These are phyloP conservation scores for Matsumurasca onukii DNA, from an alignment of 1,140 invertebrate genomes.

Conservation along the genomic window DNA sequence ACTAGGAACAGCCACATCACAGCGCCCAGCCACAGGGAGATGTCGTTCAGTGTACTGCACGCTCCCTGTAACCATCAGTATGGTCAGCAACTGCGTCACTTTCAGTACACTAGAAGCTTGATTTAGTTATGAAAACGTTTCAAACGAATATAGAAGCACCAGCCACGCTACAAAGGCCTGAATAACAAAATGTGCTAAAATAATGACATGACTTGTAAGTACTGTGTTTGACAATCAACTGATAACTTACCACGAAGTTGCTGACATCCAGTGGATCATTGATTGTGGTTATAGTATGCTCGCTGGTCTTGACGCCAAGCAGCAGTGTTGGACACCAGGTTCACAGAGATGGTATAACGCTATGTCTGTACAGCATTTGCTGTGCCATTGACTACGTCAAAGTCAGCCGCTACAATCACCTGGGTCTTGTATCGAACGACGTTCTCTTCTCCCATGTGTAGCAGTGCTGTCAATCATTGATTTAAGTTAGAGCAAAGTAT, in stretches of 20 bases:
- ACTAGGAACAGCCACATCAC: background rate
- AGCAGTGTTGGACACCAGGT: conserved; percentile 47
- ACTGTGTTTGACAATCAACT: background rate
- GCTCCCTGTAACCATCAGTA: conserved; percentile 10
- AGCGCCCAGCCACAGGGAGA: background rate
- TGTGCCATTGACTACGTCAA: conserved; percentile 19
- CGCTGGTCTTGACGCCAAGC: conserved; percentile 42
- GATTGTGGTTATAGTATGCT: conserved; percentile 42
- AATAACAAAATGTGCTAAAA: background rate
- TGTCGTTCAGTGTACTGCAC: conserved; percentile 12
- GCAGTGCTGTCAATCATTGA: conserved; percentile 25
- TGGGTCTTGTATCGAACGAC: conserved; percentile 35
- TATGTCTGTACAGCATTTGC: conserved; percentile 39
- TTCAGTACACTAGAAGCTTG: no score
- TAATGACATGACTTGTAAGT: background rate
- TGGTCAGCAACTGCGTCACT: no score
- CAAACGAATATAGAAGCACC: no score
- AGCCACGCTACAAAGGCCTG: no score
- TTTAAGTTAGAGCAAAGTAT: background rate
- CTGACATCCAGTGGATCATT: conserved; percentile 59
- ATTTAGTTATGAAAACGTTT: no score
- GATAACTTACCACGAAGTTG: conserved; percentile 7
- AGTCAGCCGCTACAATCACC: conserved; percentile 35
- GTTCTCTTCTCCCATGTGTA: conserved; percentile 30
- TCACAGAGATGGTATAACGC: conserved; percentile 54